These are phyloP conservation scores for Griposia aprilina DNA, from an alignment of 2,888 invertebrate species.

Conservation along the genomic window DNA sequence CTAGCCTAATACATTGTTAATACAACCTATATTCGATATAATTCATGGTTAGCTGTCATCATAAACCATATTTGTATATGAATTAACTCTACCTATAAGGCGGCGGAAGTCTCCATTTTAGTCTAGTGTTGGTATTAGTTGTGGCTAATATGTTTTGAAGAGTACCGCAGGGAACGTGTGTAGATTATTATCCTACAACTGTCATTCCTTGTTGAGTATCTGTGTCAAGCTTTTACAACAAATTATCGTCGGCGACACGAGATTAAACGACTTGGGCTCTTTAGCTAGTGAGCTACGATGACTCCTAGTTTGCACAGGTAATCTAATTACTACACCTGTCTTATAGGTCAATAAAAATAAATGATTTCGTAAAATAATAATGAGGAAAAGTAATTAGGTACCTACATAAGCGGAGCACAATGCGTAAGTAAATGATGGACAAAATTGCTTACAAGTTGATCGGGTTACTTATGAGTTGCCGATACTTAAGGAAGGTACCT, in stretches of 20 bases:
- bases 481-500: not conserved
- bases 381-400: not conserved
- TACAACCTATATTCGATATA: conserved; percentile 33
- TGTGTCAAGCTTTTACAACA: conserved; percentile 1
- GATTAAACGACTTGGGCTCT: not conserved
- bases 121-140: conserved; percentile 17
- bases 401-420: not conserved
- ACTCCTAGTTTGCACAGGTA: not conserved
- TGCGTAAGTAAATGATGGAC: not conserved
- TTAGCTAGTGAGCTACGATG: not conserved
- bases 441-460: not conserved
- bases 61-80: conserved; percentile 25
- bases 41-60: conserved; percentile 45
- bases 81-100: conserved; percentile 31
- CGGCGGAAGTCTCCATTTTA: conserved; percentile 53
- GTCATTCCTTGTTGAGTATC: conserved; percentile 9
- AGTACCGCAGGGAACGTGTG: conserved; percentile 48
- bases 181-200: conserved; percentile 30
- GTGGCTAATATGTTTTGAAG: conserved; percentile 43
- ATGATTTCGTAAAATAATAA: not conserved
- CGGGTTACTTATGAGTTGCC: too few relatives aligned
- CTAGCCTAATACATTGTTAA: not conserved
- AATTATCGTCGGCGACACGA: conserved; percentile 4
- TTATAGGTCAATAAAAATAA: not conserved
- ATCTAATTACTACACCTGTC: not conserved